A percentile compares a stretch with the other conserved stretches of the same genome.
phyloP scores from a whole-genome alignment of 2,113 vertebrate genomes.

The Macquaria australasica region DNA sequence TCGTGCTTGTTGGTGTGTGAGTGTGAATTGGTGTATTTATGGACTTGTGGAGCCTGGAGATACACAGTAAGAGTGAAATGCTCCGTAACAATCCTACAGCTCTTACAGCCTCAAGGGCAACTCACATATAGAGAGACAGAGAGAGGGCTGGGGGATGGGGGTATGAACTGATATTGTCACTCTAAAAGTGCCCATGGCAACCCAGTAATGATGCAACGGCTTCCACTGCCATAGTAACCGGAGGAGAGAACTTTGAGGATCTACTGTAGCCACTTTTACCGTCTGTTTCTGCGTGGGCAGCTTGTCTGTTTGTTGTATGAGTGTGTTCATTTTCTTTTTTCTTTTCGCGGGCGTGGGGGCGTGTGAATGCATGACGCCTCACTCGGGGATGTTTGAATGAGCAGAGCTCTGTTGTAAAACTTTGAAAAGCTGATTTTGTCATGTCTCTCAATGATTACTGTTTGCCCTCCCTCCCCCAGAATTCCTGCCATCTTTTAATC shows the following conservation, averaged over 20 bases:
- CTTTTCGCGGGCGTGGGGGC: not conserved
- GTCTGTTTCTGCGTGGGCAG: slow-evolving; percentile 49
- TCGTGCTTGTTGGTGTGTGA: slow-evolving; percentile 17
- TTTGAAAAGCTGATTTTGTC: slow-evolving; percentile 48
- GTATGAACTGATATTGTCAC: slow-evolving; percentile 36
- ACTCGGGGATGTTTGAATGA: slow-evolving; percentile 39
- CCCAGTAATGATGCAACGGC: slow-evolving; percentile 52
- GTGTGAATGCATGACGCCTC: slow-evolving; percentile 44
- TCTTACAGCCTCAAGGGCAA: slow-evolving; percentile 25
- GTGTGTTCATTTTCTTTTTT: slow-evolving; percentile 22
- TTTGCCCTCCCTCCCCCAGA: slow-evolving; percentile 17
- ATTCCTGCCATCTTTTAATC: slow-evolving; percentile 28
- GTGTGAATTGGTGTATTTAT: slow-evolving; percentile 42
- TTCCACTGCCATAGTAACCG: slow-evolving; percentile 74
- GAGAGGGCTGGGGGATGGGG: not conserved
- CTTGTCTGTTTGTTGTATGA: slow-evolving; percentile 48
- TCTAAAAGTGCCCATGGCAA: slow-evolving; percentile 66
- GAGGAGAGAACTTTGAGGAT: slow-evolving; percentile 48
- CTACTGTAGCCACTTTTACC: slow-evolving; percentile 37
- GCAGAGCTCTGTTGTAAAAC: slow-evolving; percentile 37
- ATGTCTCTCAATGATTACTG: slow-evolving; percentile 54
- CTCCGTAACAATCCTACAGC: slow-evolving; percentile 36
- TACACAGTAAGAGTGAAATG: slow-evolving; percentile 24
- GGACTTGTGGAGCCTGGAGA: not conserved
- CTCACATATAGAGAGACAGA: slow-evolving; percentile 24